Conservation (phyloP, 2,888 invertebrate species). For the Heliconius ismenius region DNA sequence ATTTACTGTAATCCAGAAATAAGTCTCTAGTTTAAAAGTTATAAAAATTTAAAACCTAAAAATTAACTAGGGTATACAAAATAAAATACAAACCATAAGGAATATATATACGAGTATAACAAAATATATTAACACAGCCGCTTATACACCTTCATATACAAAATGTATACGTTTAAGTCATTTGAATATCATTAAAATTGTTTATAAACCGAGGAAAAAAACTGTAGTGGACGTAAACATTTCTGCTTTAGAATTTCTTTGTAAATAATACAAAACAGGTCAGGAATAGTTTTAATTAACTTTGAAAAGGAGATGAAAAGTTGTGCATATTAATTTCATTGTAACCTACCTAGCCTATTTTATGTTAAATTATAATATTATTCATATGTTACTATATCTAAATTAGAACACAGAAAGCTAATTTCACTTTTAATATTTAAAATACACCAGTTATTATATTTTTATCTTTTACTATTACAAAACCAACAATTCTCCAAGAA, state of each 20-base stretch:
- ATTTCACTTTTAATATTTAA: not conserved
- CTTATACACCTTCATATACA: conserved; percentile 9
- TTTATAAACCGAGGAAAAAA: conserved; percentile 25
- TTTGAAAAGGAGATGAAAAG: conserved; percentile 27
- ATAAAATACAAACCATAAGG: no score
- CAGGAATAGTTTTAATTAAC: conserved; percentile 27
- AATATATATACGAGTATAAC: not conserved
- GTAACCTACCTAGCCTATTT: conserved; percentile 20
- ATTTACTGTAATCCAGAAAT: no score
- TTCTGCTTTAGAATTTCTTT: conserved; percentile 27
- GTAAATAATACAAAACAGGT: conserved; percentile 26
- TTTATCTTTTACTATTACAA: conserved; percentile 1
- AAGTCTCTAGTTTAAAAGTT: no score
- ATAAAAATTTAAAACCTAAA: no score
- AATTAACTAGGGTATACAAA: not conserved
- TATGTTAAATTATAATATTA: conserved; percentile 8
- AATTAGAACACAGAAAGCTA: not conserved
- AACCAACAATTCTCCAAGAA: not conserved
- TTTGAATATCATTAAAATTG: conserved; percentile 27
- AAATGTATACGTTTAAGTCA: conserved; percentile 18
- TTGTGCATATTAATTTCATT: conserved; percentile 25
- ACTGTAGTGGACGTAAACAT: conserved; percentile 27
- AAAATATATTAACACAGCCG: conserved; percentile 7
- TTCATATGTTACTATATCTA: conserved; percentile 22
- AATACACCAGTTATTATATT: conserved; percentile 3